A percentile compares a stretch with the other conserved stretches of the same genome.
phyloP scores from a whole-genome alignment of 2,113 vertebrate genomes.

The Choloepus hoffmanni region DNA sequence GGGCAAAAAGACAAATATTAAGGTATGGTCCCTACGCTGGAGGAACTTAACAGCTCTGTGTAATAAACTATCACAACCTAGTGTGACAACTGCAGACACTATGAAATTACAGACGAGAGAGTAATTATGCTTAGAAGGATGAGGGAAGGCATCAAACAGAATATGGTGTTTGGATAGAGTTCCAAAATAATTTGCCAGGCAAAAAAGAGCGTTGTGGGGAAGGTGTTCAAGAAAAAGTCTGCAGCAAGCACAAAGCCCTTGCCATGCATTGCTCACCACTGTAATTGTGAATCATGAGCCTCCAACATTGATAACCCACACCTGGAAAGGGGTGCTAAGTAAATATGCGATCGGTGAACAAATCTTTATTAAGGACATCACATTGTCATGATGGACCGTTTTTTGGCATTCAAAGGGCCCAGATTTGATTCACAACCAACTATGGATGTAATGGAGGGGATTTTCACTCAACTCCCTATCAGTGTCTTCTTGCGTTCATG shows the following conservation, averaged over 20 bases:
- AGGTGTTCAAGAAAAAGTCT: not conserved
- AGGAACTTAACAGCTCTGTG: not conserved
- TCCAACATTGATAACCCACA: not conserved
- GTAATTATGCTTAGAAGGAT: too few relatives aligned
- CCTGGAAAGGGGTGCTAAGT: not conserved
- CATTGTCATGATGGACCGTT: too few relatives aligned
- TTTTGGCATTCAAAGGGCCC: not conserved
- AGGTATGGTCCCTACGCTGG: not conserved
- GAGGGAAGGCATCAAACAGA: not conserved
- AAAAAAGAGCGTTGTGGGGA: too few relatives aligned
- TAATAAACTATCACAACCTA: not conserved
- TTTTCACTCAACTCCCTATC: not conserved
- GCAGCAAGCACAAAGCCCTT: not conserved
- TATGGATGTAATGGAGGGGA: not conserved
- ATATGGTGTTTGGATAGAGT: not conserved
- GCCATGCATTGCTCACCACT: rapidly evolving
- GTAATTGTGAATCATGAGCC: not conserved
- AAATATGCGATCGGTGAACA: not conserved
- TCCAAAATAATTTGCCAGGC: not conserved
- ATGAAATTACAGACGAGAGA: not conserved
- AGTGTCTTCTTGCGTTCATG: not conserved
- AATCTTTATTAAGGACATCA: not conserved
- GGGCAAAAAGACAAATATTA: not conserved
- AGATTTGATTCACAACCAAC: not conserved
- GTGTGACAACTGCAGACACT: not conserved